Evolutionary conservation across 2,888 invertebrate genomes (phyloP).

Genomic region (Drosophila histrio): DNA sequence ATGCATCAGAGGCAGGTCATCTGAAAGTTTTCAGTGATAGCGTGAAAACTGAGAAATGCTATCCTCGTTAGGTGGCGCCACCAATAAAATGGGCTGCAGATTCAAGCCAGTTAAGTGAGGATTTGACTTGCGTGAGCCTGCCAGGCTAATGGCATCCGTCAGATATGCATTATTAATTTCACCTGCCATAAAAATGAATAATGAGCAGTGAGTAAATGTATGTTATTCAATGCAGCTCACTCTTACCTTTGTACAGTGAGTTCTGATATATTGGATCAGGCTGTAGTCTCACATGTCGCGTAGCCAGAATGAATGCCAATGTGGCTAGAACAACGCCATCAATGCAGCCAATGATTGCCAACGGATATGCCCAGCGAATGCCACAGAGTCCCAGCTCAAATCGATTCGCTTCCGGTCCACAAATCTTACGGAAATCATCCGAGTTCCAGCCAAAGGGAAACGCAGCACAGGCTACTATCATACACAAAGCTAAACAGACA

Average conservation of each 20-base stretch:
- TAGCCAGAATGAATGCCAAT: conserved; percentile 96
- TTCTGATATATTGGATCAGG: conserved; percentile 91
- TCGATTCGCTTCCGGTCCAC: conserved; percentile 92
- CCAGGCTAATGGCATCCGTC: conserved; percentile 93
- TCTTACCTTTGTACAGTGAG: conserved; percentile 88
- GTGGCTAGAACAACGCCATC: conserved; percentile 86
- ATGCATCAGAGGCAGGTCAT: conserved; percentile 19
- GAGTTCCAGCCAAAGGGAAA: conserved; percentile 97
- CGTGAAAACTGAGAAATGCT: conserved; percentile 91
- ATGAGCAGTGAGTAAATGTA: neutral
- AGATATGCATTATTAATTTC: conserved; percentile 95
- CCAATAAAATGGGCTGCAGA: conserved; percentile 92
- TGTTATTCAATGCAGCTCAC: neutral
- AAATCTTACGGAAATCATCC: conserved; percentile 91
- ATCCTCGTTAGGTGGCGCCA: conserved; percentile 85
- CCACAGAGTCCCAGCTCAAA: conserved; percentile 93
- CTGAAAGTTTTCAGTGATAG: conserved; percentile 55
- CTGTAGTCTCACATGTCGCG: conserved; percentile 93
- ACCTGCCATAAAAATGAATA: conserved; percentile 85
- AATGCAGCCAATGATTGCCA: conserved; percentile 91
- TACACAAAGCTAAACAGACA: conserved; percentile 89
- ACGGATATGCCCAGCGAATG: conserved; percentile 96
- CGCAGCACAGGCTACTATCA: conserved; percentile 94
- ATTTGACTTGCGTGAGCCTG: conserved; percentile 92
- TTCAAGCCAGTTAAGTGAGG: conserved; percentile 86